A percentile compares a stretch with the other conserved stretches of the same genome.
Evolutionary conservation across 2,797 vertebrate species (phyloP).

Genomic region (Callimico goeldii): DNA sequence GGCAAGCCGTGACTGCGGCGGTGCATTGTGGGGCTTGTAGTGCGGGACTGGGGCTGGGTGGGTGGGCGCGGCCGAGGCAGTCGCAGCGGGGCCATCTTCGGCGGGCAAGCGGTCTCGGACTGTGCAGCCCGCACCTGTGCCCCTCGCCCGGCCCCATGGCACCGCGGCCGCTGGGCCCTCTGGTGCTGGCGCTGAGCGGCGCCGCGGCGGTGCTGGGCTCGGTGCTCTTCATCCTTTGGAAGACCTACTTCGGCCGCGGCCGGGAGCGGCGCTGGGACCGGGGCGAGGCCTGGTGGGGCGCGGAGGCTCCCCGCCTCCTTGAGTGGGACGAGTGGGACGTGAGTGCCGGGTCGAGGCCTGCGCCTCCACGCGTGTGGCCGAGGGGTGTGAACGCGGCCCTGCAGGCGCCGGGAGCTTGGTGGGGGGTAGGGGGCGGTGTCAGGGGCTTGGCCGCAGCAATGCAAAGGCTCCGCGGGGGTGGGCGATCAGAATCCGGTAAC

Average conservation of each 20-base stretch:
- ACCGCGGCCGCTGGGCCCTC: constrained; percentile 83
- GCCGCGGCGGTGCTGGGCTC: constrained; percentile 90
- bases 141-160: constrained; percentile 56
- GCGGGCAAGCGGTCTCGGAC: not conserved
- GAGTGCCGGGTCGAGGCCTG: constrained; percentile 26
- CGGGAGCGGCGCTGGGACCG: constrained; percentile 76
- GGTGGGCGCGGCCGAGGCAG: constrained; percentile 58
- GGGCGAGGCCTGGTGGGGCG: constrained; percentile 79
- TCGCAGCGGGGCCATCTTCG: constrained; percentile 55
- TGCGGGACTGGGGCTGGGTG: not conserved
- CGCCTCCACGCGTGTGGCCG: not conserved
- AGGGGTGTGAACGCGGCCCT: not conserved
- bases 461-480: not conserved
- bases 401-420: not conserved
- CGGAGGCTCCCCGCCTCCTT: constrained; percentile 70
- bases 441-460: not conserved
- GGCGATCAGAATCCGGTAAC: not conserved
- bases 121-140: rapidly evolving
- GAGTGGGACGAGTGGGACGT: constrained; percentile 83
- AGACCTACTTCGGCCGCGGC: constrained; percentile 85
- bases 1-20: not conserved
- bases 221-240: constrained; percentile 90
- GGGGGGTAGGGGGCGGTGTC: not conserved
- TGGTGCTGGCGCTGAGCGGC: constrained; percentile 89
- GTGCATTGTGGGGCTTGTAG: constrained; percentile 78